Evolutionary conservation across 2,888 invertebrate species (phyloP).

Genomic region (Acanthococcus lagerstroemiae): DNA sequence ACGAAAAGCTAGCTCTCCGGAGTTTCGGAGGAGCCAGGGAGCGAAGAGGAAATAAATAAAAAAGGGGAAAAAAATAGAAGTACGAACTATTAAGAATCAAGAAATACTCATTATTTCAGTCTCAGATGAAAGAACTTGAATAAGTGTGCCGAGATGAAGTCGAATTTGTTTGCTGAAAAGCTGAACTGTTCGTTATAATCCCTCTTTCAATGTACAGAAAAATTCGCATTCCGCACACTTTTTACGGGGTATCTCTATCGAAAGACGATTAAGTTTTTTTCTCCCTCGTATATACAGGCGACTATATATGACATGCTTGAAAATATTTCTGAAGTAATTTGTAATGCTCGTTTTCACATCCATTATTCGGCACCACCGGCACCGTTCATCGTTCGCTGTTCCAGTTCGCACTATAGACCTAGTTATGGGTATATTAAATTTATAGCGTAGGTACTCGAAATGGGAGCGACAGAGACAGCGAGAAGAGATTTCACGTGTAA

Average conservation of each 20-base stretch:
- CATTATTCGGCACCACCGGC: background rate
- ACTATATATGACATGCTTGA: background rate
- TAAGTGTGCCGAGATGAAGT: slow-evolving; percentile 14
- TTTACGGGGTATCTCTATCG: background rate
- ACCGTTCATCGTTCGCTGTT: too few species aligned
- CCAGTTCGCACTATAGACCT: background rate
- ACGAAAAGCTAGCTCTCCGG: too few species aligned
- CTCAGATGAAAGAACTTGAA: slow-evolving; percentile 21
- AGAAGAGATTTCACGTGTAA: too few species aligned
- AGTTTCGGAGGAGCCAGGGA: too few species aligned
- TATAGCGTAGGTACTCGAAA: background rate
- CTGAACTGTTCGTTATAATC: slow-evolving; percentile 6
- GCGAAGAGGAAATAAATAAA: background rate
- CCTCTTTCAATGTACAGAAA: slow-evolving; percentile 3
- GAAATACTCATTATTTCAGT: slow-evolving; percentile 19
- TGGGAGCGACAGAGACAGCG: too few species aligned
- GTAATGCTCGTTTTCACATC: background rate
- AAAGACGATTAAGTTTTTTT: background rate
- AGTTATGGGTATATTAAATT: background rate
- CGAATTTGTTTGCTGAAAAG: slow-evolving; percentile 11
- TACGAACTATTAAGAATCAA: background rate
- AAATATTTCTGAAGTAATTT: background rate
- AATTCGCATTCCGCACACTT: background rate
- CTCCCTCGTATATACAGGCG: background rate
- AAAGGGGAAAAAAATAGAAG: background rate